Evolutionary conservation across 2,797 vertebrate genomes (phyloP), one percentile per base, ranked within the genome.

Genomic region (Meriones psammophilus): DNA sequence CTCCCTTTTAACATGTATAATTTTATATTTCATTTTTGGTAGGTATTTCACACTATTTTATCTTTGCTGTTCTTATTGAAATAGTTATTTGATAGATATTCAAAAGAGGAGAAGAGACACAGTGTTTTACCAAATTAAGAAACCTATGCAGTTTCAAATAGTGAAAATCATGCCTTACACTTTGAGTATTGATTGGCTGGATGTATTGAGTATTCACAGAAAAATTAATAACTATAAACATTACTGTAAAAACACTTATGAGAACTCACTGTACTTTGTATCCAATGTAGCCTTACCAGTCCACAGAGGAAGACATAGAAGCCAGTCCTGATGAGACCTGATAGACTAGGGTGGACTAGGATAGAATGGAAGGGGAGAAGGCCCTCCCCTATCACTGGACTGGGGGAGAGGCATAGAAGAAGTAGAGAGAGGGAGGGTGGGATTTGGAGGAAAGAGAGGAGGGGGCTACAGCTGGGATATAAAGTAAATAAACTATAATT

Each of bases 21-120:
- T 78, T 15, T 73, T 12, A 39, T 39, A 89, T 77, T 93, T 89
- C 30, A 74, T 83, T n/a, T 83, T 93, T 87, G 14, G 93, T 0
- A 0, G 4, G 4, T 66, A 84, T 18, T 42, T 64, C 5, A 24
- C 17, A 17, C 39, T 33, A 39, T 10, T 80, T 73, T 84, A 50
- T 30, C 24, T 39, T 64, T 42, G 8, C 36, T 9, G 3, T 28
- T 81, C 56, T 81, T 62, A 62, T 8, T 26, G 5, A 39, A 81
- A 62, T 81, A 26, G n/a, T 62, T 81, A 81, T 81, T 39, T 81
- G 60, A 62, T 81, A 15, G 22, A 36, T 62, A 26, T 2, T 26
- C 36, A 15, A 81, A 6, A 81, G n/a, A 81, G 3, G 78, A 80
- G 15, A 81, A n/a, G 54, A 22, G 9, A n/a, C 18, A 79, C 6